These are phyloP conservation scores for Diabrotica undecimpunctata DNA, from an alignment of 1,140 invertebrate species.

Conservation along the genomic window DNA sequence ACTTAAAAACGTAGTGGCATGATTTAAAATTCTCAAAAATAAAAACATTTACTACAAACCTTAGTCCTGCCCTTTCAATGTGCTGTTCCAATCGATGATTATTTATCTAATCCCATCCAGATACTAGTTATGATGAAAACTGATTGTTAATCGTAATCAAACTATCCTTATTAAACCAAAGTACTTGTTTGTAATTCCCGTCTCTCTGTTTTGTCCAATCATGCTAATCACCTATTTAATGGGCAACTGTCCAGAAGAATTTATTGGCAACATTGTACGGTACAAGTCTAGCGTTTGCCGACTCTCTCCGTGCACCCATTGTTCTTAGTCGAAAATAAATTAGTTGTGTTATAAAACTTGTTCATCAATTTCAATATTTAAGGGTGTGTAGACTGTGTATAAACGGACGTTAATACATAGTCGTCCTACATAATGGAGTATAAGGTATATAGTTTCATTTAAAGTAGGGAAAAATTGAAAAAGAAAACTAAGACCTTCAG, in stretches of 20 bases:
- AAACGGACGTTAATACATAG: neutral
- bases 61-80: no score
- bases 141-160: constrained; percentile 10
- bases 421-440: neutral
- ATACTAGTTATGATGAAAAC: neutral
- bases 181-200: constrained; percentile 13
- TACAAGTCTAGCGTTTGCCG: neutral
- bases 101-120: no score
- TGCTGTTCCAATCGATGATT: no score
- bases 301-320: neutral
- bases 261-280: constrained; percentile 7
- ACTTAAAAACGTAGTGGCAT: no score
- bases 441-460: no score
- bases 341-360: neutral
- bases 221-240: constrained; percentile 13
- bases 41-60: no score
- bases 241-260: constrained; percentile 11
- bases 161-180: constrained; percentile 5
- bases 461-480: no score
- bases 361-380: neutral
- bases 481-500: no score
- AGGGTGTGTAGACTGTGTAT: neutral
- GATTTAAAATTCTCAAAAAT: no score
- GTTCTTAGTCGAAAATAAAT: constrained; percentile 6
- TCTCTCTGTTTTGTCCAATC: constrained; percentile 13